Conservation (phyloP, 2,113 vertebrate genomes). For the Pterocles burchelli region DNA sequence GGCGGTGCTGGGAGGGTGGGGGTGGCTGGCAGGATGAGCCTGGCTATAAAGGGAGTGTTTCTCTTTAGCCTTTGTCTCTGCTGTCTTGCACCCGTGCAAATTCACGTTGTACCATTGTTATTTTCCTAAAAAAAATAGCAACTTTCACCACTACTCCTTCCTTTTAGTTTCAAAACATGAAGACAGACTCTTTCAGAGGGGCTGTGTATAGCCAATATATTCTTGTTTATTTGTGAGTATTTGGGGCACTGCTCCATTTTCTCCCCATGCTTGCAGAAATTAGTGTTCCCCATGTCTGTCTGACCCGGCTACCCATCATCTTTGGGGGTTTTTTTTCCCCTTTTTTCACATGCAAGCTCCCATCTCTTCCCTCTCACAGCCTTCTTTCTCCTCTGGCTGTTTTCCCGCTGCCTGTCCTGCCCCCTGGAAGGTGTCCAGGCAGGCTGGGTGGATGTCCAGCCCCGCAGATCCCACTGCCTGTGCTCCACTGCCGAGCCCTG, state of each 20-base stretch:
- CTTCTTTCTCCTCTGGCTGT: not conserved
- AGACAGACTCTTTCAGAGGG: not conserved
- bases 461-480: not conserved
- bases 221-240: not conserved
- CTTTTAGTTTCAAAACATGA: not conserved
- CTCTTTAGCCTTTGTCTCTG: slow-evolving; percentile 1
- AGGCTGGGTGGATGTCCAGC: not conserved
- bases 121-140: not conserved
- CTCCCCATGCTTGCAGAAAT: not conserved
- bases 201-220: accelerated
- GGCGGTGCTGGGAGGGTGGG: not conserved
- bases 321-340: not conserved
- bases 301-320: not conserved
- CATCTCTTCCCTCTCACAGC: not conserved
- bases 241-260: not conserved
- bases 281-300: not conserved
- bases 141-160: not conserved
- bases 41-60: slow-evolving; percentile 11
- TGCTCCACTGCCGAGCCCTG: slow-evolving; percentile 17
- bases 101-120: not conserved
- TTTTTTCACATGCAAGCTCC: not conserved
- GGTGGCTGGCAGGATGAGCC: slow-evolving; percentile 14
- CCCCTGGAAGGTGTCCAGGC: slow-evolving; percentile 5
- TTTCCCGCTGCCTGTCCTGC: slow-evolving; percentile 7
- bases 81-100: not conserved